These are phyloP conservation scores for Cyclophora albipunctata DNA, from an alignment of 2,888 invertebrate genomes.

Conservation along the genomic window DNA sequence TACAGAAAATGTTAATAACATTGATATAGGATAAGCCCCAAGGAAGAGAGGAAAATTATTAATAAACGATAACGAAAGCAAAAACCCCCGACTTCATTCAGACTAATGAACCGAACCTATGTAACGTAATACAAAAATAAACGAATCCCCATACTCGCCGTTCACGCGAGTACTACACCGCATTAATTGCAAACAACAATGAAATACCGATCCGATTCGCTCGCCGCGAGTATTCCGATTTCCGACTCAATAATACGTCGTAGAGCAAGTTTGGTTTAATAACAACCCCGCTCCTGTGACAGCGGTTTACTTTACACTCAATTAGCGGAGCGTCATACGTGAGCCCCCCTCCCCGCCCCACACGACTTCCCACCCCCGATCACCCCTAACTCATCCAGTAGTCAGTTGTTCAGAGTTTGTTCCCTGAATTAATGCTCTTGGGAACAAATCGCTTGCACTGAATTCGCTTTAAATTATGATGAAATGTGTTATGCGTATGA, in stretches of 20 bases:
- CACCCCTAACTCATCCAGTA: slow-evolving; percentile 18
- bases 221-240: slow-evolving; percentile 16
- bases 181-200: slow-evolving; percentile 21
- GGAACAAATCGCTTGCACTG: slow-evolving; percentile 25
- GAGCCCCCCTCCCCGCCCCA: slow-evolving; percentile 13
- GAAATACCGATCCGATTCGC: slow-evolving; percentile 9
- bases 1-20: no score
- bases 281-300: slow-evolving; percentile 40
- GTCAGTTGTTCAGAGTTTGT: slow-evolving; percentile 24
- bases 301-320: slow-evolving; percentile 55
- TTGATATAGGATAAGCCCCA: no score
- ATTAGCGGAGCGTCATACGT: slow-evolving; percentile 47
- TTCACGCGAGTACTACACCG: background rate
- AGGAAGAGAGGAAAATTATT: no score
- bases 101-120: slow-evolving; percentile 8
- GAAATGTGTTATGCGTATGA: slow-evolving; percentile 25
- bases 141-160: slow-evolving; percentile 5
- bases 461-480: slow-evolving; percentile 25
- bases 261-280: slow-evolving; percentile 40
- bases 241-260: slow-evolving; percentile 31
- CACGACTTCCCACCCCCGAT: slow-evolving; percentile 8
- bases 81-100: slow-evolving; percentile 14
- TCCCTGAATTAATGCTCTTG: slow-evolving; percentile 23
- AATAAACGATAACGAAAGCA: slow-evolving; percentile 5
- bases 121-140: slow-evolving; percentile 16